A percentile compares a stretch with the other conserved stretches of the same genome.
These are phyloP conservation scores for Crossaster papposus DNA, from an alignment of 53 echinoderm and acorn worm species.

Conservation along the genomic window DNA sequence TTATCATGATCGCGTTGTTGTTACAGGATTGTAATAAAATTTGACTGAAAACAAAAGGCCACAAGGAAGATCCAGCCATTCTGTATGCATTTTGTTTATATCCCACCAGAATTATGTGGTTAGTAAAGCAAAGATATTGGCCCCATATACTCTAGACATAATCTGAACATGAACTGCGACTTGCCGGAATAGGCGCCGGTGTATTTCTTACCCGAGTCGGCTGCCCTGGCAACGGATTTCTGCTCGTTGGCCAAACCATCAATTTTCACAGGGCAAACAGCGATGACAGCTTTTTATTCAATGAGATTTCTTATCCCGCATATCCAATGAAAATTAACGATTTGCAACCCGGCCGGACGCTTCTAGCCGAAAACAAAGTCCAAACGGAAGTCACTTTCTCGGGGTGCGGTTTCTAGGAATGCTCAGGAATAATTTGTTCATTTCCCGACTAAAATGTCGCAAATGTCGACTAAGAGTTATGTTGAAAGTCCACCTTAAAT, in stretches of 20 bases:
- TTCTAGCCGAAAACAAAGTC: neutral
- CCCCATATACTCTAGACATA: neutral
- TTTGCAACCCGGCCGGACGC: neutral
- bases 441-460: no score
- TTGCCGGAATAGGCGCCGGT: neutral
- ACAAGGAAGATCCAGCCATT: no score
- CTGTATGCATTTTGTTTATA: no score
- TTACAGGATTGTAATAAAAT: no score
- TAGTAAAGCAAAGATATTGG: no score
- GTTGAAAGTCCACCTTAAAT: no score
- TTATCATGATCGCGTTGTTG: no score
- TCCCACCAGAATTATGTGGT: no score
- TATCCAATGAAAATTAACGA: neutral
- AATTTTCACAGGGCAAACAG: constrained; percentile 18
- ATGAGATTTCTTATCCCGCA: neutral
- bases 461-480: no score
- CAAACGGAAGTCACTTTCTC: neutral
- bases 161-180: neutral
- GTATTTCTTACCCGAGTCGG: neutral
- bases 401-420: no score
- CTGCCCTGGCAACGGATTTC: constrained; percentile 20
- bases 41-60: no score
- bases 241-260: constrained; percentile 27
- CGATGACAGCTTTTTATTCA: constrained; percentile 20
- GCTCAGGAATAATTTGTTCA: no score